These are phyloP conservation scores for Eurystomus glaucurus DNA, from an alignment of 2,797 vertebrate genomes.

Conservation along the genomic window DNA sequence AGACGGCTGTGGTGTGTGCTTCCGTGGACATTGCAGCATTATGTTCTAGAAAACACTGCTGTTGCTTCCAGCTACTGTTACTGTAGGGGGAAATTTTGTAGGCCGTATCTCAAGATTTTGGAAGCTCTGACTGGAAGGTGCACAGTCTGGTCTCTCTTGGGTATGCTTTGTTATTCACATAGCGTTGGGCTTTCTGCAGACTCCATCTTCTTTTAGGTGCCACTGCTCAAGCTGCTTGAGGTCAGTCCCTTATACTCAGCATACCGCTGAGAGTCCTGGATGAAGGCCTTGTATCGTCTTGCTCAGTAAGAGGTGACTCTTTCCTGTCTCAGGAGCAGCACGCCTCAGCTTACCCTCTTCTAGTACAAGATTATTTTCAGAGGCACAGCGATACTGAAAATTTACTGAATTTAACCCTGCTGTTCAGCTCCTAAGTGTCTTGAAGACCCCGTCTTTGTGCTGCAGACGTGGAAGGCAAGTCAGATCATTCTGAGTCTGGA, in stretches of 20 bases:
- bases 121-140: background rate
- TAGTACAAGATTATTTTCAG: background rate
- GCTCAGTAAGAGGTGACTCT: background rate
- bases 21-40: background rate
- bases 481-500: background rate
- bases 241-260: background rate
- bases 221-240: background rate
- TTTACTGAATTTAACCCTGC: background rate
- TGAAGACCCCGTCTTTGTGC: background rate
- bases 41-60: background rate
- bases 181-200: background rate
- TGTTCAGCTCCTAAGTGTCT: background rate
- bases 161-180: rapidly evolving
- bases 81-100: background rate
- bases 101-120: rapidly evolving
- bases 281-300: background rate
- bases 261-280: background rate
- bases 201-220: background rate
- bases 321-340: background rate
- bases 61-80: background rate
- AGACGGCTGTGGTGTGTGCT: rapidly evolving
- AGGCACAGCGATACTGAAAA: background rate
- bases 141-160: background rate
- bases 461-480: background rate
- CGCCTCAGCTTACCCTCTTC: background rate